Evolutionary conservation across 1,140 invertebrate genomes (phyloP), one percentile per base, ranked within the genome.

Genomic region (Ptiloglossa arizonensis): DNA sequence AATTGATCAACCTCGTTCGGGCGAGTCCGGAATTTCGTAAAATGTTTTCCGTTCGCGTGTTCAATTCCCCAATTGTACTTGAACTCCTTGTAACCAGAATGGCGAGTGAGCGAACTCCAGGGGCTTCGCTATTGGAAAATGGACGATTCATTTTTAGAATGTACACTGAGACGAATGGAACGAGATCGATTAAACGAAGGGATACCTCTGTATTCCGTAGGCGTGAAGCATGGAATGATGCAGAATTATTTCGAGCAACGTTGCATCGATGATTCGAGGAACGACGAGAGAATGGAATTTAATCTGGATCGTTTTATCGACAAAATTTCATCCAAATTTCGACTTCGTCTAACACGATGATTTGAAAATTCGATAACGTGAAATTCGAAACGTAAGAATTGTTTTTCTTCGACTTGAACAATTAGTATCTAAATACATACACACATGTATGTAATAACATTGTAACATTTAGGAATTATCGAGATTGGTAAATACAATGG

Each of bases 201-300:
- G 50, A 46, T 77, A 60, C 46, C 64, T 82, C 73, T 82, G 81
- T 82, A 69, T 59, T 81, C 68, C 50, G 48, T 68, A 50, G 48
- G 44, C 70, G 80, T 59, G 71, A 75, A 77, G 64, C 48, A 48
- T 82, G 54, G 59, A 70, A 82, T 64, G 72, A 77, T 62, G 46
- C 73, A 71, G 66, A 77, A 72, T 63, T 59, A 66, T 54, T 66
- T 59, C 64, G 22, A 48, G 24, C 27, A 48, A 38, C 41, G 41
- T 69, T 76, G 73, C 32, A 29, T 76, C 54, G 64, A 54, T 76
- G 44, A 76, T 41, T 38, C 24, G 32, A 59, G 19, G 32, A 27
- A 8, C 13, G 22, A 41, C 9, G 5, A 15, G 19, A n/a, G n/a
- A n/a, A n/a, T n/a, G n/a, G n/a, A n/a, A n/a, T n/a, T n/a, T n/a